Evolutionary conservation across 1,140 invertebrate genomes (phyloP), one percentile per base, ranked within the genome.

Genomic region (Bombus consobrinus): DNA sequence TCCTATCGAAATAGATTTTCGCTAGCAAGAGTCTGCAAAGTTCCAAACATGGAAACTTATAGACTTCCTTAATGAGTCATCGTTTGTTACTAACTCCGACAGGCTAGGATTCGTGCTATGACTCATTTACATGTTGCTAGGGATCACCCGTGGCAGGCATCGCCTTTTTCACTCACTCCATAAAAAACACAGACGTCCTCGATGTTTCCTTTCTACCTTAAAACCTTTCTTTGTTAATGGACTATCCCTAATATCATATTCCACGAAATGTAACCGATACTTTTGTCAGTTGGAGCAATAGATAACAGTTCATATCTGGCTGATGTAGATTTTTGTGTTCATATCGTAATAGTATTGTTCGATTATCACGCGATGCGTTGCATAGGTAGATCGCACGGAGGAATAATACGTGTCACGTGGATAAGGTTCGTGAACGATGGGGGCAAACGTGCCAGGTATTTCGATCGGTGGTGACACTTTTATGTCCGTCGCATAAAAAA

Each of bases 401-500:
- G 22, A 37, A 22, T 68, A 77, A 66, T 53, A 82, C 39, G 76
- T 32, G 69, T 66, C 64, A n/a, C 59, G 59, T 5, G 82, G 80
- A 87, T 89, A 85, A 86, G 88, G 71, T 76, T 69, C 34, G n/a
- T 41, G 43, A 59, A 43, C 57, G 74, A 88, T 85, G 85, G 89
- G 88, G 89, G 77, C 69, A 74, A 87, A 82, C 79, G 69, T 47
- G 86, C 41, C 62, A 69, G 83, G 71, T 75, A 71, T 91, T 87
- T 83, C 83, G 89, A 90, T 89, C 82, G 87, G 76, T 68, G 90
- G 89, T 93, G 93, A 93, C 91, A 93, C 86, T 92, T 93, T 92
- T 92, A 91, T 92, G 87, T 86, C 64, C 47, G 81, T 68, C 76
- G 81, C 79, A 88, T 86, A 90, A 89, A 88, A 91, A 77, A 43